phyloP scores from a whole-genome alignment of 2,888 invertebrate species.

The Adelphocoris suturalis region DNA sequence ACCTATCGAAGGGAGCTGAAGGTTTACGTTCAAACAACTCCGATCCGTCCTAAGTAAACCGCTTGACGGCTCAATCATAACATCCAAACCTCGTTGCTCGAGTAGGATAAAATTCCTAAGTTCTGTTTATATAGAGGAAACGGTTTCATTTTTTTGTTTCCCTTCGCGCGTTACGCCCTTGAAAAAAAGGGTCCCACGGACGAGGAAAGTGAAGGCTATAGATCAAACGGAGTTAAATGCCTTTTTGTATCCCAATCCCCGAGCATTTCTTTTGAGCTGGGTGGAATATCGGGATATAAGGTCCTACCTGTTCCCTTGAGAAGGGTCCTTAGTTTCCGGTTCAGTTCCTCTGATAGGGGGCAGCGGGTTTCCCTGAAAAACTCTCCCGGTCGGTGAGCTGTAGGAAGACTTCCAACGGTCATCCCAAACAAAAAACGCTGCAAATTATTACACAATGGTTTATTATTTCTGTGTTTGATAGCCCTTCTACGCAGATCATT shows the following conservation, averaged over 20 bases:
- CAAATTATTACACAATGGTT: too few species aligned
- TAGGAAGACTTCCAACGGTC: neutral
- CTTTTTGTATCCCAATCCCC: neutral
- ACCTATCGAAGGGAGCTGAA: too few species aligned
- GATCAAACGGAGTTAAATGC: neutral
- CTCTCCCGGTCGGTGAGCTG: too few species aligned
- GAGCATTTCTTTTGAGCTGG: neutral
- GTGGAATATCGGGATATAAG: neutral
- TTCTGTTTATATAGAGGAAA: too few species aligned
- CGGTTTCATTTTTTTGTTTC: too few species aligned
- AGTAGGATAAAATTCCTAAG: too few species aligned
- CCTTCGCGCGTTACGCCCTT: neutral
- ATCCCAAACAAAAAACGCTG: neutral
- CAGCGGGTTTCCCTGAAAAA: too few species aligned
- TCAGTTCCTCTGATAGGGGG: too few species aligned
- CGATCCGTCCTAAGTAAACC: slow-evolving; percentile 30
- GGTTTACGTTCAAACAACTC: too few species aligned
- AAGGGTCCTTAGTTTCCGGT: neutral
- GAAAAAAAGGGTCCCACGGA: neutral
- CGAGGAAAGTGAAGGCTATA: neutral
- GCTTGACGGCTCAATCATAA: neutral
- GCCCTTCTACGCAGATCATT: too few species aligned
- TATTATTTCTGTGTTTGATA: too few species aligned
- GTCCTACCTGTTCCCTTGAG: neutral
- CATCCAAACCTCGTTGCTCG: neutral